Base-by-base conservation (phyloP, 1,140 invertebrate species). In the Aethina tumida region DNA sequence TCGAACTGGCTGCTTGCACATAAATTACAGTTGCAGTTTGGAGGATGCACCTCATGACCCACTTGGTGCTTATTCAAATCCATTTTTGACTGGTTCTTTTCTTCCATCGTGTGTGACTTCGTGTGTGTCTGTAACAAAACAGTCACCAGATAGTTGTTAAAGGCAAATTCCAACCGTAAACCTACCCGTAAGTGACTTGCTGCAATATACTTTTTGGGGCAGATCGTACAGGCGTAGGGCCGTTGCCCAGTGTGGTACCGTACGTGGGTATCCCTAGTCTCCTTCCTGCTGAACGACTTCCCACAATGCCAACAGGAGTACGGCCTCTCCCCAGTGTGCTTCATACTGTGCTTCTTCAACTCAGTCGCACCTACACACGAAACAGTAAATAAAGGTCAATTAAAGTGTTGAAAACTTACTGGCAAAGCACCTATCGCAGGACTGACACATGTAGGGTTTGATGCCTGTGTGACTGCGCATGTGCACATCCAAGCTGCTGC, bases 161-260 rank as follows among this genome's bases (percentile, higher is more conserved):
- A n/a, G n/a, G n/a, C n/a, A n/a, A n/a, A n/a, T n/a, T n/a, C n/a
- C n/a, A n/a, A n/a, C n/a, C n/a, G n/a, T n/a, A n/a, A 1, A 39
- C 42, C 36, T 45, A 57, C 53, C 34, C 55, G 42, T 36, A 59
- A 50, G 45, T 59, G 53, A 19, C 52, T 56, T 6, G 47, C 50
- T 1, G 55, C 55, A 13, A 56, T 55, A 37, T 62, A 62, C 31
- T 55, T 55, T 49, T 76, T 77, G 2, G 65, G 56, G 51, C 75
- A 78, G 0, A 70, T 63, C 0, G 62, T 65, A 44, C 75, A 77
- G 1, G 66, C 62, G 50, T 70, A 77, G 0, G 75, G 74, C 18
- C 73, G 58, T 50, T 77, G 77, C 3, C 81, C 81, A 4, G 77
- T 81, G 54, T 86, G 81, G 8, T 75, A 62, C 49, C 75, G 70